Conservation (phyloP, 1,140 invertebrate species). For the Tetramorium parvispinum region DNA sequence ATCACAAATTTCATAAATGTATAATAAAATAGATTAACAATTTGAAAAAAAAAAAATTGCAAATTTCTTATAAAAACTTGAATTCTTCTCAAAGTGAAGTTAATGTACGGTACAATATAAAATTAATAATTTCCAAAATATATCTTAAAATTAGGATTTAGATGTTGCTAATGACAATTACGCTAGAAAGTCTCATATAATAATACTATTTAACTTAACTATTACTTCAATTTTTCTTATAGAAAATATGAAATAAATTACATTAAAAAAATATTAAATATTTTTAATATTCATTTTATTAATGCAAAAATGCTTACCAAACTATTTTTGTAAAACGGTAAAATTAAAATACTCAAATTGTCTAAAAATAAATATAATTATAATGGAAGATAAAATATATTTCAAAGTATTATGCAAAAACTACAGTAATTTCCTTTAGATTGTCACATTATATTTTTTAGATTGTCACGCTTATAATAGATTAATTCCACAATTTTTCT, state of each 20-base stretch:
- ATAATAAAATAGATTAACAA: neutral
- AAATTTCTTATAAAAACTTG: neutral
- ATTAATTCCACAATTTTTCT: slow-evolving; percentile 12
- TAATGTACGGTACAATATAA: neutral
- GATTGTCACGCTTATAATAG: neutral
- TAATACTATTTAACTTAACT: slow-evolving; percentile 1
- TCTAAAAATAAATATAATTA: neutral
- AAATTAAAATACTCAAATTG: neutral
- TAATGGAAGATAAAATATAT: slow-evolving; percentile 23
- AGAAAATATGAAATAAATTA: neutral
- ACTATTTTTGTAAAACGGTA: neutral
- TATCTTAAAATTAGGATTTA: neutral
- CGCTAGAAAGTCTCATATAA: neutral
- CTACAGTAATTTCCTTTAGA: neutral
- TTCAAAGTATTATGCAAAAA: slow-evolving; percentile 13
- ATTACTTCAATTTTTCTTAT: slow-evolving; percentile 1
- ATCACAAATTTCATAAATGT: neutral
- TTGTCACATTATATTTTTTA: neutral
- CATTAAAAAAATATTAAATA: neutral
- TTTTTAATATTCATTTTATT: neutral
- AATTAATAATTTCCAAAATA: neutral
- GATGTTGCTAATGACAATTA: slow-evolving; percentile 17
- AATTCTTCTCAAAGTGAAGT: neutral
- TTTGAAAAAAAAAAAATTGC: neutral
- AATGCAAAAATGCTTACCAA: neutral